phyloP scores from a whole-genome alignment of 2,113 vertebrate genomes.

The Pterocles burchelli region DNA sequence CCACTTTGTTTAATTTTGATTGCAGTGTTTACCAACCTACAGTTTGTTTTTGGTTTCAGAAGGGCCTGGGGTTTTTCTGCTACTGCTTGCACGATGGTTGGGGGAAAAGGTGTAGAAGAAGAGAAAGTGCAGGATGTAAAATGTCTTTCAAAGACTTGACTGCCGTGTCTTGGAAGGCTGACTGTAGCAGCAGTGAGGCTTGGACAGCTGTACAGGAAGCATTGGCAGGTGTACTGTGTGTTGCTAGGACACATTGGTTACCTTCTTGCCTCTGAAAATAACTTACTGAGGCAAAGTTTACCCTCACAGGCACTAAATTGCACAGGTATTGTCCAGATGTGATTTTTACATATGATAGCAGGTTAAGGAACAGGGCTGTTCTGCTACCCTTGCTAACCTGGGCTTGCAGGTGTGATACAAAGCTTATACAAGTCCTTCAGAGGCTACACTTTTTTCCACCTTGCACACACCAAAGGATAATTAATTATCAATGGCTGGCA shows the following conservation, averaged over 20 bases:
- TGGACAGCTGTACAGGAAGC: background rate
- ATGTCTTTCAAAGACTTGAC: background rate
- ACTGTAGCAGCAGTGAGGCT: background rate
- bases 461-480: background rate
- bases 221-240: background rate
- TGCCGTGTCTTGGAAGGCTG: background rate
- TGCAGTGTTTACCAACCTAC: background rate
- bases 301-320: background rate
- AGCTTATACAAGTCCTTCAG: background rate
- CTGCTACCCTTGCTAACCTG: background rate
- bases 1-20: background rate
- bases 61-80: background rate
- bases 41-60: background rate
- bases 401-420: background rate
- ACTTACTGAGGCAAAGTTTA: background rate
- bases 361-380: background rate
- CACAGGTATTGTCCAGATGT: background rate
- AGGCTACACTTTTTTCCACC: background rate
- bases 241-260: background rate
- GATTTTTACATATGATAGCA: background rate
- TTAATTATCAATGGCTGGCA: background rate
- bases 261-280: background rate
- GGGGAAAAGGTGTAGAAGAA: background rate
- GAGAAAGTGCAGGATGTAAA: background rate
- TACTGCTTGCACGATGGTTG: accelerated